phyloP scores from a whole-genome alignment of 2,113 vertebrate genomes.

The Micronycteris hirsuta region DNA sequence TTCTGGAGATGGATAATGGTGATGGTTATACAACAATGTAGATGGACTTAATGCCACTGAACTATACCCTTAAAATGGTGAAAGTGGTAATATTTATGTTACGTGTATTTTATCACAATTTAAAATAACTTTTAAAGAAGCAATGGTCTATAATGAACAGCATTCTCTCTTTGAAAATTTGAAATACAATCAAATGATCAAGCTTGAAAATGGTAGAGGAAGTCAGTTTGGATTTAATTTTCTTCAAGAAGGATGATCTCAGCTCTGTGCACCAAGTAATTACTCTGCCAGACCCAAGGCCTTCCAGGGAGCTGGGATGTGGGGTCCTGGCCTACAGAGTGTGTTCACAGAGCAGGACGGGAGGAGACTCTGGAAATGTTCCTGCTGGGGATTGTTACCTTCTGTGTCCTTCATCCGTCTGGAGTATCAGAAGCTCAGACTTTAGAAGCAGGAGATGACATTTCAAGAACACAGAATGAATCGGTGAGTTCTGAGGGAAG shows the following conservation, averaged over 20 bases:
- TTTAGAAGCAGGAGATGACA: not conserved
- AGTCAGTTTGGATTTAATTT: not conserved
- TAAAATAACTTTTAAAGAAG: not conserved
- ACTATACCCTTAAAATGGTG: not conserved
- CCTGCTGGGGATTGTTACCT: not conserved
- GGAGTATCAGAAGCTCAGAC: not conserved
- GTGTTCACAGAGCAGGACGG: not conserved
- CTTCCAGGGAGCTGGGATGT: not conserved
- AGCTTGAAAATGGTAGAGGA: not conserved
- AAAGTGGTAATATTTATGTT: not conserved
- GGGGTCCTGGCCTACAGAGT: no score
- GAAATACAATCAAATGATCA: not conserved
- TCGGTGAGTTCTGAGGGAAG: not conserved
- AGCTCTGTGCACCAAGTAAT: not conserved
- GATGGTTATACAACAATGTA: rapidly evolving
- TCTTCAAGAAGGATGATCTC: not conserved
- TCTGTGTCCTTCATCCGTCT: not conserved
- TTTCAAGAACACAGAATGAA: not conserved
- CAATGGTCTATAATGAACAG: no score
- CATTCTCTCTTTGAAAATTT: not conserved
- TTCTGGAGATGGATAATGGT: not conserved
- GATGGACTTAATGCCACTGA: not conserved
- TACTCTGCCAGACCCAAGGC: not conserved
- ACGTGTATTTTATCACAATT: not conserved
- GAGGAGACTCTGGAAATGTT: not conserved